Evolutionary conservation across 2,888 invertebrate species (phyloP), one percentile per base, ranked within the genome.

Genomic region (Leptogaster cylindrica): DNA sequence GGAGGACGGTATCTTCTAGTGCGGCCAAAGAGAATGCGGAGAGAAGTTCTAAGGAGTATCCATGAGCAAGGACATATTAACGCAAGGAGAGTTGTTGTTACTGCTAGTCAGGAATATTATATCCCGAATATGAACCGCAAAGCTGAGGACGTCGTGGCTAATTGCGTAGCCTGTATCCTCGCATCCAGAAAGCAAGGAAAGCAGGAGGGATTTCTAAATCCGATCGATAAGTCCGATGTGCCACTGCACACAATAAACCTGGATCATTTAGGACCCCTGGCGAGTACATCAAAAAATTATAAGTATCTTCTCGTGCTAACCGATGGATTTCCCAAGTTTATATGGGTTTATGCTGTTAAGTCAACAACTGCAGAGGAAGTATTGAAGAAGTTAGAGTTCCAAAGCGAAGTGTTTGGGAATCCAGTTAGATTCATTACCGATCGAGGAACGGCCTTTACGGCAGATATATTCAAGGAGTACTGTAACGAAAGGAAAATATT

Each of bases 361-460:
- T 68, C 71, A 3, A 73, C 73, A 1, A 69, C 73, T 1, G 67
- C 72, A 1, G 72, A 72, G 18, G 78, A 80, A 64, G 75, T 74
- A 0, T 1, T 79, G 12, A 51, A 71, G 1, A 77, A 75, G 65
- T 44, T 79, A 8, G 63, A 33, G 4, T 28, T 71, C 1, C 75
- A 75, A 14, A 74, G 75, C 39, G 71, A 72, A 46, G 72, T 55
- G n/a, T 79, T 79, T 72, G 79, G 78, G 12, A 77, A 76, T 68
- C 78, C 78, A 7, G 33, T 10, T 10, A 71, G 76, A 58, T 73
- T 78, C 1, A 72, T 79, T 3, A 74, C 76, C 0, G 77, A 79
- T 63, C 71, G 72, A 70, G 77, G 77, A 14, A 72, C 76, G 8
- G 78, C 79, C 8, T 80, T 80, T 66, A 77, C 76, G 0, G 74